Percentiles rank a stretch among this genome's conserved stretches.
These are phyloP conservation scores for Theropithecus gelada DNA, from an alignment of 2,113 vertebrate species.

Conservation along the genomic window DNA sequence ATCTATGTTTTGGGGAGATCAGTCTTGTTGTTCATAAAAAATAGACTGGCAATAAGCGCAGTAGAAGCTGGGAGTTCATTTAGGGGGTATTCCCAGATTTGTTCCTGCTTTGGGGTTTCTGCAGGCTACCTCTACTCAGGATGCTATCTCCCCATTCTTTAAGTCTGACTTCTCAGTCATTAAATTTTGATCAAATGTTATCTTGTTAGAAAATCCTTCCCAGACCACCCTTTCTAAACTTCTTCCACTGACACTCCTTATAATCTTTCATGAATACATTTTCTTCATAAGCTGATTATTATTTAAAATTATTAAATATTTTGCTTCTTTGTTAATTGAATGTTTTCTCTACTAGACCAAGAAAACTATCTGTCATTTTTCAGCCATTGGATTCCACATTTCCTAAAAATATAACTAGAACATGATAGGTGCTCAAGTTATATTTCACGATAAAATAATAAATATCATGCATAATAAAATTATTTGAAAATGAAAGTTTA, in stretches of 20 bases:
- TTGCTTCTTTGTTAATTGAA: background rate
- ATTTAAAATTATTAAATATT: background rate
- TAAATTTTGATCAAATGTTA: background rate
- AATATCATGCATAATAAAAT: background rate
- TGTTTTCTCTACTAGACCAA: background rate
- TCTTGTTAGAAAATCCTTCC: background rate
- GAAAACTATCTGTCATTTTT: background rate
- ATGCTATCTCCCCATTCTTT: background rate
- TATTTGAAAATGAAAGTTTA: background rate
- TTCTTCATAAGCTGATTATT: background rate
- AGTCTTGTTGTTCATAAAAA: background rate
- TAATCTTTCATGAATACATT: background rate
- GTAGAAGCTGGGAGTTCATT: background rate
- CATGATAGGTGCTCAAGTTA: background rate
- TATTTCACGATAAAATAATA: background rate
- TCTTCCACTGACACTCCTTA: background rate
- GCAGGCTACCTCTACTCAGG: background rate
- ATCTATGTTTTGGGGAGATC: background rate
- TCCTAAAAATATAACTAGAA: background rate
- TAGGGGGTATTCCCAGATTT: background rate
- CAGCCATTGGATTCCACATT: background rate
- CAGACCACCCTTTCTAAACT: background rate
- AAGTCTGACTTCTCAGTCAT: background rate
- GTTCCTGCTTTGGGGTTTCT: background rate
- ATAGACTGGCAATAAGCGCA: background rate